A percentile compares a stretch with the other conserved stretches of the same genome.
Evolutionary conservation across 2,113 vertebrate genomes (phyloP).

Genomic region (Pseudopipra pipra): DNA sequence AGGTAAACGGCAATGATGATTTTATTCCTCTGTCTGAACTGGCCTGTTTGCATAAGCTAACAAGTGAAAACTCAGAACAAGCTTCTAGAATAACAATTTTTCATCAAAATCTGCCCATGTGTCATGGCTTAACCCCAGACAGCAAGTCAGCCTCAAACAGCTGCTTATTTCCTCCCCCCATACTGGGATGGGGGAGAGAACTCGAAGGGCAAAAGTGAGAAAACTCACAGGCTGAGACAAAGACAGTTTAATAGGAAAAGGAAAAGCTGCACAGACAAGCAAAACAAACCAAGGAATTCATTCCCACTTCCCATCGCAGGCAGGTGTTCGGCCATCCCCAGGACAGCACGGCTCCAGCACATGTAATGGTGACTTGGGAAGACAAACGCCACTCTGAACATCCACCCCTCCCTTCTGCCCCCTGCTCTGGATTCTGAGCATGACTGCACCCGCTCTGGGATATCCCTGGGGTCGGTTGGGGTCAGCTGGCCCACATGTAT

Average conservation of each 20-base stretch:
- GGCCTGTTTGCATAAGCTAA: not conserved
- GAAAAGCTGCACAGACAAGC: not conserved
- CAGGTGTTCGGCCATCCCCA: not conserved
- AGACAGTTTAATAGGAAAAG: not conserved
- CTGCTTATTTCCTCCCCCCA: fast-evolving
- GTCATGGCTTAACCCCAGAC: not conserved
- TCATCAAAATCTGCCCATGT: not conserved
- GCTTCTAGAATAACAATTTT: not conserved
- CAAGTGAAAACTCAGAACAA: not conserved
- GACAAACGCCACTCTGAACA: not conserved
- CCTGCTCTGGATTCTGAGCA: not conserved
- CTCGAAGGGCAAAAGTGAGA: not conserved
- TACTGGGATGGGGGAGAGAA: not conserved
- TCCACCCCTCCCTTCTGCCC: not conserved
- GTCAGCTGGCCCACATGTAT: fast-evolving
- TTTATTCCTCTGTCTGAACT: not conserved
- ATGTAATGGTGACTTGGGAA: fast-evolving
- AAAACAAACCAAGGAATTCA: not conserved
- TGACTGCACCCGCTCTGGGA: fast-evolving
- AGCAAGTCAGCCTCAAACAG: not conserved
- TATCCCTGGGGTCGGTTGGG: too few species aligned
- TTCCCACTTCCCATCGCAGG: not conserved
- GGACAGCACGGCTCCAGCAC: not conserved
- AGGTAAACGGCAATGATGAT: not conserved
- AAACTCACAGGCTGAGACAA: not conserved